Conservation (phyloP, 2,888 invertebrate species). For the Macaria liturata region DNA sequence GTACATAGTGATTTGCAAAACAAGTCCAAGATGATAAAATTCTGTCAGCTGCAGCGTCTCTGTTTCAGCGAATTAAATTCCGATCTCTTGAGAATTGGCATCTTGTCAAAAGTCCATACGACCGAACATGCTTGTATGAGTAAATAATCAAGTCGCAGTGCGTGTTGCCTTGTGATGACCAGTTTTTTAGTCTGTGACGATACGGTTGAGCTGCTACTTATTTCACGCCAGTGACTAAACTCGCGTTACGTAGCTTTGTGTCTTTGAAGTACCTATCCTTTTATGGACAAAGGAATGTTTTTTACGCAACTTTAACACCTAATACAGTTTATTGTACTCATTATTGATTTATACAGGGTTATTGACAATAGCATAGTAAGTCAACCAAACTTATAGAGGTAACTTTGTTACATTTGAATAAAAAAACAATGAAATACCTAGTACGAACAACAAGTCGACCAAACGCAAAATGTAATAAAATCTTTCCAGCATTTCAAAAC, state of each 20-base stretch:
- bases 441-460: too few species aligned
- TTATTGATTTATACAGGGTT: too few species aligned
- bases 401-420: too few species aligned
- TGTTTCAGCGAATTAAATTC: conserved; percentile 16
- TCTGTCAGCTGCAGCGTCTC: conserved; percentile 1
- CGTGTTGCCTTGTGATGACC: conserved; percentile 22
- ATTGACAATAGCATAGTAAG: too few species aligned
- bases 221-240: conserved; percentile 20
- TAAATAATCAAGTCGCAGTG: conserved; percentile 13
- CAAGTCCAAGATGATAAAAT: too few species aligned
- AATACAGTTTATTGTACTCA: too few species aligned
- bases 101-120: conserved; percentile 15
- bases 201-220: conserved; percentile 10
- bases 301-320: neutral
- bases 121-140: conserved; percentile 3
- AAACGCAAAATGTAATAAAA: too few species aligned
- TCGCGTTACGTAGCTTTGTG: neutral
- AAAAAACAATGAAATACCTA: too few species aligned
- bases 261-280: neutral
- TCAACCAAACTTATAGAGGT: too few species aligned
- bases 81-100: conserved; percentile 20
- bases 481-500: too few species aligned
- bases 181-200: conserved; percentile 11
- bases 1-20: too few species aligned
- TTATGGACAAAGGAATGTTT: conserved; percentile 1